Base-by-base conservation (phyloP, 2,888 invertebrate species). In the Endotricha flammealis region DNA sequence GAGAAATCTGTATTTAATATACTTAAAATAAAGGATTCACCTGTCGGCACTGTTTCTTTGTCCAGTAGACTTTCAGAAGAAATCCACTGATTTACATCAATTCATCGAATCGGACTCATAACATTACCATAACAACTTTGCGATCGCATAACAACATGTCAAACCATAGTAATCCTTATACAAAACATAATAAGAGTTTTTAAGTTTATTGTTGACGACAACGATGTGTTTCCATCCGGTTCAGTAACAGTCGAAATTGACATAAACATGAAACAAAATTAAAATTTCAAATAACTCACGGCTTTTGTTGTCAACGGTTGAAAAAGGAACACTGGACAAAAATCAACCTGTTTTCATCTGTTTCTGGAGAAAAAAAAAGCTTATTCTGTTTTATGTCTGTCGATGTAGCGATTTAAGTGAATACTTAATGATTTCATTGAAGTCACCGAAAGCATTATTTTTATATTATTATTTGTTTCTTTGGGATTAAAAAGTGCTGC, bases 1-100 rank as follows among this genome's bases (percentile, higher is more conserved):
- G 53, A 61, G 48, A 64, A 69, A 68, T 64, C 63, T 64, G 56
- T 56, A 50, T 48, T 57, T 66, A 65, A 70, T 76, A 69, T 59
- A n/a, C n/a, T n/a, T n/a, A 71, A 73, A 72, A 77, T 75, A 68
- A 74, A 69, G 64, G 74, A 80, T 81, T 66, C 81, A 83, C 80
- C 81, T 83, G 83, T 67, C 78, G 70, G 73, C 66, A 64, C 66
- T 52, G 46, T 69, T 78, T 76, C 74, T 78, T 73, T 78, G 69
- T 72, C 55, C 68, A 53, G 58, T 58, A 67, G 65, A 67, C 60
- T 58, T 64, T 67, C 62, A 60, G 44, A 50, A 50, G 55, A 72
- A 77, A 68, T 62, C 58, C 56, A 58, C 54, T 59, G 66, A 60
- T 74, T 78, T 70, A 78, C 73, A 77, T 77, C 64, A 62, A 63